Evolutionary conservation across 2,113 vertebrate genomes (phyloP).

Genomic region (Perca schrenkii): DNA sequence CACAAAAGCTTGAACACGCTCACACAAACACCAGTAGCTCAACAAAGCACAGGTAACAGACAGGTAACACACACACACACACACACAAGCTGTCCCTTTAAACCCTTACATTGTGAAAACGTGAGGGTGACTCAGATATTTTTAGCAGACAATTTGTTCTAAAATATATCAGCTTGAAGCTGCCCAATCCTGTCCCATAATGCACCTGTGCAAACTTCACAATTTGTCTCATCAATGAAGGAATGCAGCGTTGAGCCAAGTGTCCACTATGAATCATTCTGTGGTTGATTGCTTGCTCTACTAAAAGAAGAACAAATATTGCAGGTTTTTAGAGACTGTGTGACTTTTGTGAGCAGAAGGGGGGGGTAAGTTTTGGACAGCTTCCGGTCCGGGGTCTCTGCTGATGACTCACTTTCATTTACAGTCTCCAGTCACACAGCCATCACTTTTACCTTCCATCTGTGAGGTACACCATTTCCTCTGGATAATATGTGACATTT

Average conservation of each 20-base stretch:
- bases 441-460: neutral
- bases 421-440: neutral
- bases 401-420: slow-evolving; percentile 31
- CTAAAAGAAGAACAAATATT: no score
- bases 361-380: no score
- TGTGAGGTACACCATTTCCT: neutral
- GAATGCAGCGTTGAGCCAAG: neutral
- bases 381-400: neutral
- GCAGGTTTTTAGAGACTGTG: no score
- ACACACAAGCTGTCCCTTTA: slow-evolving; percentile 28
- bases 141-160: neutral
- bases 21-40: no score
- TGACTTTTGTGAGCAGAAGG: no score
- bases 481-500: slow-evolving; percentile 2
- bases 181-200: slow-evolving; percentile 28
- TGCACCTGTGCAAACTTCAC: slow-evolving; percentile 10
- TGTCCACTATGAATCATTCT: neutral
- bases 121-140: neutral
- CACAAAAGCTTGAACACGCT: no score
- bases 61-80: neutral
- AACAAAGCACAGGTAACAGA: no score
- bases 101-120: neutral
- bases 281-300: no score
- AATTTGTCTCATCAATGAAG: neutral
- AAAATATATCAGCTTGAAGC: slow-evolving; percentile 24